Percentiles rank a stretch among this genome's conserved stretches.
Conservation (phyloP, 2,113 vertebrate species). For the Saguinus imperator region DNA sequence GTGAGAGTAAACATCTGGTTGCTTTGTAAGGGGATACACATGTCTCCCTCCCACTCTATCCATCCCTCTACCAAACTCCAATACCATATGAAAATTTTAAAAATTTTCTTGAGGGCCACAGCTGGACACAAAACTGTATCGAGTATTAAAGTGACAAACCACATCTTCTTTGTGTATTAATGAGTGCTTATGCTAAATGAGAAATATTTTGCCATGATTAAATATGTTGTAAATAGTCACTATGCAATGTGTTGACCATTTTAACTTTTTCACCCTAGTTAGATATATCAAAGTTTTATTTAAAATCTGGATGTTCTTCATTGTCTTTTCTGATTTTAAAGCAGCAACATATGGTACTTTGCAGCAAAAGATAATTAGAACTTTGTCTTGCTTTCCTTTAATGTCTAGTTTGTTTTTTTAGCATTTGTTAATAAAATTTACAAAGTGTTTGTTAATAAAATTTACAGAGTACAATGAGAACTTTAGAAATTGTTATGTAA, state of each 20-base stretch:
- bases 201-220: constrained; percentile 71
- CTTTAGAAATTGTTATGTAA: not conserved
- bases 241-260: constrained; percentile 33
- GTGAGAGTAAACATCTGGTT: constrained; percentile 75
- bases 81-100: not conserved
- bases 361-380: constrained; percentile 83
- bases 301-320: constrained; percentile 78
- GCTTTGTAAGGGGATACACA: constrained; percentile 61
- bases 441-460: constrained; percentile 45
- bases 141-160: constrained; percentile 70
- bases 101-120: constrained; percentile 76
- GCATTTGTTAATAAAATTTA: constrained; percentile 77
- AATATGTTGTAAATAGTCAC: constrained; percentile 33
- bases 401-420: constrained; percentile 71
- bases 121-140: constrained; percentile 77
- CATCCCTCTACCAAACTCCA: not conserved
- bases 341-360: constrained; percentile 84
- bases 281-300: constrained; percentile 76
- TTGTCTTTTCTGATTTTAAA: constrained; percentile 81
- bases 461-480: constrained; percentile 44
- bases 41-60: not conserved
- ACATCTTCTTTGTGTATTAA: constrained; percentile 67
- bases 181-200: constrained; percentile 59
- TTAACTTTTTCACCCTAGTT: constrained; percentile 60
- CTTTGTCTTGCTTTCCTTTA: constrained; percentile 81